Evolutionary conservation across 1,140 invertebrate genomes (phyloP), one percentile per base, ranked within the genome.

Genomic region (Adelges cooleyi): DNA sequence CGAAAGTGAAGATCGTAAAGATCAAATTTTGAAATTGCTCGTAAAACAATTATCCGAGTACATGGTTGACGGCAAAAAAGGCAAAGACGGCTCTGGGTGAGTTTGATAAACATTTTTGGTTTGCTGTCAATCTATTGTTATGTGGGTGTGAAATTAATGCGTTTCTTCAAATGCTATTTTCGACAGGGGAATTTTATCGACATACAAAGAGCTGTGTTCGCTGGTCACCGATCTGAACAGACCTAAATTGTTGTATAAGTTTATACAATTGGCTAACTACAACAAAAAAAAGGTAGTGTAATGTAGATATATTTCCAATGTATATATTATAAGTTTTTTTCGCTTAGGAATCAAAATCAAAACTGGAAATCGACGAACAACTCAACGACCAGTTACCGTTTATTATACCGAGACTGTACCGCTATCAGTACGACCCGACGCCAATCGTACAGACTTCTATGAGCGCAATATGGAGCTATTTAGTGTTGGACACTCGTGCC

Each of bases 231-330:
- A 95, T 76, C 77, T 96, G 33, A 94, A 95, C 72, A 89, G 95
- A 73, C 93, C 93, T 0, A 92, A 96, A 75, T 80, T 97, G 46
- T 84, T 95, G 67, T 97, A 96, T 75, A 89, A 92, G 75, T 97
- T 97, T 73, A 90, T 96, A 86, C 86, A 94, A 74, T 76, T 97
- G 65, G 92, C 92, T 4, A 93, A 95, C 79, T 88, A 95, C 71
- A 92, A 95, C 77, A 85, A 89, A 4, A 62, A 62, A 62, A 62
- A 48, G 27, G 42, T 62, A 59, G 18, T 2, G 2, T 42, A 22
- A 20, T 25, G 17, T 23, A 42, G 15, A 15, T 17, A 42, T 56
- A 11, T 27, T 29, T 15, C n/a, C 8, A 29, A 23, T 42, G 33
- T 17, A 18, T 44, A 27, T 42, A 27, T 10, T 29, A n/a, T 27